Percentiles rank a stretch among this genome's conserved stretches.
phyloP scores from a whole-genome alignment of 2,888 invertebrate genomes.

The Busseola fusca region DNA sequence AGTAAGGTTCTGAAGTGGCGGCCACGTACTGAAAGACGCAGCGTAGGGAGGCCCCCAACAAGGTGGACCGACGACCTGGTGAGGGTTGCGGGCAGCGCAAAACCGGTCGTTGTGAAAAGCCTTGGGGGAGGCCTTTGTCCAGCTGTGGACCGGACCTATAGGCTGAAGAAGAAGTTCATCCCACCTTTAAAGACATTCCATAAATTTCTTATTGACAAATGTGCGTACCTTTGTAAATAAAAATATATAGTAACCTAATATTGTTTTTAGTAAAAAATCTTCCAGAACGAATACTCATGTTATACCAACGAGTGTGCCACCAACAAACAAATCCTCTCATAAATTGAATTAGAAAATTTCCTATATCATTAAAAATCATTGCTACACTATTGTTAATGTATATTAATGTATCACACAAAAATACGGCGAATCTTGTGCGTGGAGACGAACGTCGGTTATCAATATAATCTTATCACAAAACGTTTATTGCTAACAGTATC shows the following conservation, averaged over 20 bases:
- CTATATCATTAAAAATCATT: conserved; percentile 51
- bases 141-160: too few relatives aligned
- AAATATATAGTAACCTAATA: conserved; percentile 28
- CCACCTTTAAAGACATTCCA: conserved; percentile 6
- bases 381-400: conserved; percentile 59
- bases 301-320: conserved; percentile 24
- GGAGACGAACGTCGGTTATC: conserved; percentile 70
- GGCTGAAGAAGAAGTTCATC: too few relatives aligned
- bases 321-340: conserved; percentile 49
- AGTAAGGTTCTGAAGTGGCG: too few relatives aligned
- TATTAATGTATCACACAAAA: conserved; percentile 62
- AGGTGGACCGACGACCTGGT: too few relatives aligned
- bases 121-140: too few relatives aligned
- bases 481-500: conserved; percentile 83
- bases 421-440: conserved; percentile 76
- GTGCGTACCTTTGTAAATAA: conserved; percentile 18
- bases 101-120: too few relatives aligned
- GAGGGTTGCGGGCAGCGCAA: too few relatives aligned
- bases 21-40: too few relatives aligned
- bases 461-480: conserved; percentile 83
- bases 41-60: too few relatives aligned
- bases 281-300: conserved; percentile 27
- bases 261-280: conserved; percentile 13
- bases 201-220: conserved; percentile 33
- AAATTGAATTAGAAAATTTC: conserved; percentile 52